Base-by-base conservation (phyloP, 2,888 invertebrate genomes). In the Rhopalosiphum nymphaeae region DNA sequence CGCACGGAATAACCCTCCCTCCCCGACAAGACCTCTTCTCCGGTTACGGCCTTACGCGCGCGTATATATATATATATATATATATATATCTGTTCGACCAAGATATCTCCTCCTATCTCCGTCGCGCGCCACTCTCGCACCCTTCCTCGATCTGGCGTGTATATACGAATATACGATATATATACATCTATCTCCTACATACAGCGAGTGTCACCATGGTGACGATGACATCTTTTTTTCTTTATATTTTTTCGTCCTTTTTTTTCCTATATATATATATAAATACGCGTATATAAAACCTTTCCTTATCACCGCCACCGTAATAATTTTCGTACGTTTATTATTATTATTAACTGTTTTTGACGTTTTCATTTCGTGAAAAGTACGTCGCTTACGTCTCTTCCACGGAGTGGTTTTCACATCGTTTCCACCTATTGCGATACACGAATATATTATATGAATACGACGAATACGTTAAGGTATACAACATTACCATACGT, bases 81-180 rank as follows among this genome's bases (percentile, higher is more conserved):
- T 49, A 53, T 53, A 53, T 86, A 86, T 94, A 94, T 94, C 94
- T 94, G 94, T 94, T 94, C 94, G 90, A 57, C 85, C 91, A 90
- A 94, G 94, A 94, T 94, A 94, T 94, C 86, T 94, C 92, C 61
- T 92, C 92, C 88, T 92, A 88, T 92, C 92, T 89, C 92, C 78
- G 26, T 61, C 16, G 49, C 88, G 88, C 92, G 53, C 88, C 21
- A 5, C 67, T n/a, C n/a, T 61, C 78, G 21, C 88, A 53, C 42
- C 88, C 91, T 67, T 36, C 61, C 87, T 9, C 49, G 7, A 36
- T 86, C n/a, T 4, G 13, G n/a, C n/a, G n/a, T 46, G 46, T 61
- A 57, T 25, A 84, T 21, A 57, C 4, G 9, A 21, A n/a, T n/a
- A 53, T 53, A 85, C 56, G 21, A 44, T 85, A 91, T 85, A 56